phyloP scores from a whole-genome alignment of 2,888 invertebrate species.

The Phrixothrix hirtus region DNA sequence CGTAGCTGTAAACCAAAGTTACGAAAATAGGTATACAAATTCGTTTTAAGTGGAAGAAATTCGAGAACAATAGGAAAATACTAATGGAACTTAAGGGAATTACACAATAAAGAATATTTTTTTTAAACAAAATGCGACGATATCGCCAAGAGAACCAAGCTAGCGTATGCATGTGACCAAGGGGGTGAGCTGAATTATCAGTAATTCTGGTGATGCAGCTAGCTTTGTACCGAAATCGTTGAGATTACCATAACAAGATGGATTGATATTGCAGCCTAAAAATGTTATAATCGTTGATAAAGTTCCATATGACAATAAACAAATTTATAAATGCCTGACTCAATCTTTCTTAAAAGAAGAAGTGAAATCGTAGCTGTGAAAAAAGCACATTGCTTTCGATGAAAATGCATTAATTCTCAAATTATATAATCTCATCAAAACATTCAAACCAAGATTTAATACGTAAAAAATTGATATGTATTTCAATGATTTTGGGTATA shows the following conservation, averaged over 20 bases:
- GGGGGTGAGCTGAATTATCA: not conserved
- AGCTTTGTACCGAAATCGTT: not conserved
- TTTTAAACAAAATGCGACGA: too few species aligned
- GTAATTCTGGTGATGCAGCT: not conserved
- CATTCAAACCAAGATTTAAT: not conserved
- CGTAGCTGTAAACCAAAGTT: too few species aligned
- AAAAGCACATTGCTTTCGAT: constrained; percentile 19
- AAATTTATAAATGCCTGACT: constrained; percentile 20
- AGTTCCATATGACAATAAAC: constrained; percentile 32
- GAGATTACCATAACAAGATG: not conserved
- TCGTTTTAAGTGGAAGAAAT: too few species aligned
- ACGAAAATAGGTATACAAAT: too few species aligned
- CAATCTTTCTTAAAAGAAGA: constrained; percentile 23
- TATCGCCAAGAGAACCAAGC: too few species aligned
- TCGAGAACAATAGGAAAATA: too few species aligned
- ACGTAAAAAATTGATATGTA: not conserved
- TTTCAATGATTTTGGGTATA: not conserved
- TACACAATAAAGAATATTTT: too few species aligned
- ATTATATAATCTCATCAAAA: constrained; percentile 31
- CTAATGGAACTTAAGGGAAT: too few species aligned
- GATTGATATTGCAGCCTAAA: constrained; percentile 28
- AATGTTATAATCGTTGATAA: constrained; percentile 38
- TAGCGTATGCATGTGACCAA: too few species aligned
- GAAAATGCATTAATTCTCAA: constrained; percentile 30
- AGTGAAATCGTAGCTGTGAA: constrained; percentile 30